phyloP scores from a whole-genome alignment of 2,888 invertebrate genomes.

The Pyrrhia umbra region DNA sequence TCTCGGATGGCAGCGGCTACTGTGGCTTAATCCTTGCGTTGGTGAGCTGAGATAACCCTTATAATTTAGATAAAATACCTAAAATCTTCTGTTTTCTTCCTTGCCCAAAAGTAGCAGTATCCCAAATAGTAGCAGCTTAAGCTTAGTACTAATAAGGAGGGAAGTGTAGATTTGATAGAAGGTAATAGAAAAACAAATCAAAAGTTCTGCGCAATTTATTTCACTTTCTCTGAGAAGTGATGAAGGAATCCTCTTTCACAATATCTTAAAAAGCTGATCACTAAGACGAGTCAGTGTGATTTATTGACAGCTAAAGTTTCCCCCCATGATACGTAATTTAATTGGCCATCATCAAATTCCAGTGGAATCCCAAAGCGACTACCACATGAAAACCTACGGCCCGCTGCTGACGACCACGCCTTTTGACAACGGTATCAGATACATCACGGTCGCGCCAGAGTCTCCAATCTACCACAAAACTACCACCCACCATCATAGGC shows the following conservation, averaged over 20 bases:
- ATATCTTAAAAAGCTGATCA: too few relatives aligned
- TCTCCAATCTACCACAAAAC: slow-evolving; percentile 81
- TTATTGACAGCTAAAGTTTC: not conserved
- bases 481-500: slow-evolving; percentile 83
- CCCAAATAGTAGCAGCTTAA: too few relatives aligned
- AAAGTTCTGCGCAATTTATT: too few relatives aligned
- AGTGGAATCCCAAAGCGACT: slow-evolving; percentile 97
- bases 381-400: slow-evolving; percentile 91
- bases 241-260: too few relatives aligned
- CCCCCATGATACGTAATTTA: not conserved
- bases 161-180: too few relatives aligned
- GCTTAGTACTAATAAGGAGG: too few relatives aligned
- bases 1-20: slow-evolving; percentile 96
- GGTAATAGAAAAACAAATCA: too few relatives aligned
- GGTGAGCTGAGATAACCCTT: slow-evolving; percentile 90
- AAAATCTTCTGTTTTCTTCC: too few relatives aligned
- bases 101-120: too few relatives aligned
- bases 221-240: too few relatives aligned
- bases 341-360: slow-evolving; percentile 67
- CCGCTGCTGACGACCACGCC: slow-evolving; percentile 82
- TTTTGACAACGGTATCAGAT: slow-evolving; percentile 84
- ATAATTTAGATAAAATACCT: not conserved
- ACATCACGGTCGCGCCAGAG: slow-evolving; percentile 85
- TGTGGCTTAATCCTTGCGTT: slow-evolving; percentile 98
- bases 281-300: too few relatives aligned